These are phyloP conservation scores for Rambutsinella grinnellia DNA, from an alignment of 2,888 invertebrate genomes.

Conservation along the genomic window DNA sequence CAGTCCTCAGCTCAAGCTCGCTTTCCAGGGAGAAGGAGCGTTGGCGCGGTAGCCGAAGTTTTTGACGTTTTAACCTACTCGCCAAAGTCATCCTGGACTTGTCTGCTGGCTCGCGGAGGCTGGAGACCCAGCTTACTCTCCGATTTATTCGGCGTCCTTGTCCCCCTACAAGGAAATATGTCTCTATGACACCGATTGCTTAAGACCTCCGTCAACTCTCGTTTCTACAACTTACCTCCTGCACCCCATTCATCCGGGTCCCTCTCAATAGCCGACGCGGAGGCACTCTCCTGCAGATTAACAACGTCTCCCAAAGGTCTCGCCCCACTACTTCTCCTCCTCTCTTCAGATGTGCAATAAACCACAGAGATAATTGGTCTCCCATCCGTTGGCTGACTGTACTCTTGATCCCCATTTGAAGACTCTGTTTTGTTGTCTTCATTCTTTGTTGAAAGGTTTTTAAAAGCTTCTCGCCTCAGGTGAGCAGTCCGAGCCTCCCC, in stretches of 20 bases:
- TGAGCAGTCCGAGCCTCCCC: constrained; percentile 61
- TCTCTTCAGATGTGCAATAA: constrained; percentile 66
- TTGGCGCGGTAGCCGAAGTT: constrained; percentile 67
- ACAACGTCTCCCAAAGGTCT: constrained; percentile 63
- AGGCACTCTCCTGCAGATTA: constrained; percentile 58
- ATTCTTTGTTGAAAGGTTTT: constrained; percentile 62
- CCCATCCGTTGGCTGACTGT: constrained; percentile 59
- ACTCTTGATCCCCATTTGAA: constrained; percentile 65
- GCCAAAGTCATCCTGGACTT: constrained; percentile 65
- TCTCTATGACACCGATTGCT: neutral
- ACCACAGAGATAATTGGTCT: constrained; percentile 66
- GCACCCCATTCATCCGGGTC: constrained; percentile 64
- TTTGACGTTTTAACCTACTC: constrained; percentile 62
- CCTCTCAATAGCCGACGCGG: constrained; percentile 61
- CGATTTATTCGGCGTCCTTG: constrained; percentile 66
- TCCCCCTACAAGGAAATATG: constrained; percentile 31
- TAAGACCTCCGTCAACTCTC: no score
- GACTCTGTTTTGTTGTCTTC: constrained; percentile 65
- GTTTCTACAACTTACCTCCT: constrained; percentile 31
- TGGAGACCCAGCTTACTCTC: constrained; percentile 67
- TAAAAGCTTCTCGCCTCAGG: constrained; percentile 65
- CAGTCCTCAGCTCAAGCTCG: constrained; percentile 67
- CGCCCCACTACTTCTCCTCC: constrained; percentile 62
- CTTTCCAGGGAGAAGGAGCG: constrained; percentile 69
- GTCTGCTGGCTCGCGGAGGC: constrained; percentile 65